phyloP scores from a whole-genome alignment of 2,113 vertebrate genomes.

The Anoura caudifer region DNA sequence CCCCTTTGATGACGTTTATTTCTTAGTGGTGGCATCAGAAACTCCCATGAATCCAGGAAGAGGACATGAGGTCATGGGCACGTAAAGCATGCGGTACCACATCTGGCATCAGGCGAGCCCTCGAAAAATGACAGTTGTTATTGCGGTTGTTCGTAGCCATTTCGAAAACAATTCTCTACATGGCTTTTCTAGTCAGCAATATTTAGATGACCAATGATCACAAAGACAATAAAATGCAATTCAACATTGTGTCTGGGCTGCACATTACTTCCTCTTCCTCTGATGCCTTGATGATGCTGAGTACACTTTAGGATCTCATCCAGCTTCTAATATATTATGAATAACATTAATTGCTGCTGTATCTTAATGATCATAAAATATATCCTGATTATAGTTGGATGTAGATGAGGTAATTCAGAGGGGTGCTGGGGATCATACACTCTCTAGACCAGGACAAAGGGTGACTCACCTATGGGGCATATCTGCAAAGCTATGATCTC shows the following conservation, averaged over 20 bases:
- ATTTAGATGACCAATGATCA: not conserved
- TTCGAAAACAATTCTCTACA: not conserved
- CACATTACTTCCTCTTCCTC: not conserved
- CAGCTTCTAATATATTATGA: not conserved
- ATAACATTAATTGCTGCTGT: not conserved
- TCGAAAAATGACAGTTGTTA: not conserved
- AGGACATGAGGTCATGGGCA: not conserved
- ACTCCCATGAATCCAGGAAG: not conserved
- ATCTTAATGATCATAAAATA: constrained; percentile 1
- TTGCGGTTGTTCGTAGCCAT: not conserved
- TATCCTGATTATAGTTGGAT: not conserved
- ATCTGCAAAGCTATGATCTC: not conserved
- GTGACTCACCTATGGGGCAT: not conserved
- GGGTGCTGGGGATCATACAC: not conserved
- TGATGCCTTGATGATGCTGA: not conserved
- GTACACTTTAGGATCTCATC: constrained; percentile 2
- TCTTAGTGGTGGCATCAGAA: not conserved
- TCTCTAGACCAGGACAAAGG: not conserved
- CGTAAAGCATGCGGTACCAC: not conserved
- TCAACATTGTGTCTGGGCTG: not conserved
- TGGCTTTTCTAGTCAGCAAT: not conserved
- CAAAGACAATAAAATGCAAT: not conserved
- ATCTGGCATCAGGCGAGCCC: not conserved
- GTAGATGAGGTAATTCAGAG: not conserved
- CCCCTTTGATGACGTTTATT: not conserved